Conservation (phyloP, 2,113 vertebrate genomes). For the Gnathonemus echidnorhynchus region DNA sequence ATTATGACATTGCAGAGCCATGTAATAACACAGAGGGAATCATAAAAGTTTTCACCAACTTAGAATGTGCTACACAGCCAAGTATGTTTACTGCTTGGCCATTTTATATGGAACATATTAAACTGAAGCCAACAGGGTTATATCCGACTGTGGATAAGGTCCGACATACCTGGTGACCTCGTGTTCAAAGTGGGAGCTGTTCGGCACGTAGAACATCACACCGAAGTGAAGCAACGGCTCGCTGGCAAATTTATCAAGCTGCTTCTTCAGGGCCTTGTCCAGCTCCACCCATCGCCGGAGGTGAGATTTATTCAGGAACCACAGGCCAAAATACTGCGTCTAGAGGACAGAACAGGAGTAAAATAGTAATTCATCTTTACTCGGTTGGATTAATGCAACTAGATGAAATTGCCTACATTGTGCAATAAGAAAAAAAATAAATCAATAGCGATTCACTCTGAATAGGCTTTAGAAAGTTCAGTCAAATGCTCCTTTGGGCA, state of each 20-base stretch:
- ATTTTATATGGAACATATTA: not conserved
- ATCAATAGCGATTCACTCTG: not conserved
- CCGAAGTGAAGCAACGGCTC: slow-evolving; percentile 91
- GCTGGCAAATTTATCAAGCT: slow-evolving; percentile 93
- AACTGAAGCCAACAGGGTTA: not conserved
- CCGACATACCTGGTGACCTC: slow-evolving; percentile 80
- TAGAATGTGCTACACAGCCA: not conserved
- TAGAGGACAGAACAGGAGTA: slow-evolving; percentile 33
- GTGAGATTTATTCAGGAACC: slow-evolving; percentile 87
- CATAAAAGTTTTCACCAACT: not conserved
- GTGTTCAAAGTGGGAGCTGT: slow-evolving; percentile 79
- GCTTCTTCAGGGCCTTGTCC: slow-evolving; percentile 95
- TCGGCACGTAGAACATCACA: slow-evolving; percentile 96
- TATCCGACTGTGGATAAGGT: not conserved
- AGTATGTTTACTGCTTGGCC: not conserved
- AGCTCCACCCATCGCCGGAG: slow-evolving; percentile 91
- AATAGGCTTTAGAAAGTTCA: not conserved
- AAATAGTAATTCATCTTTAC: not conserved
- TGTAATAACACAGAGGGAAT: not conserved
- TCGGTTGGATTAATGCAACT: not conserved
- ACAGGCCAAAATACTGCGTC: slow-evolving; percentile 91
- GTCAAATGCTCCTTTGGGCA: not conserved
- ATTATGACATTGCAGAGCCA: not conserved
- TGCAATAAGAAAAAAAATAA: not conserved
- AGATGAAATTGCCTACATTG: not conserved